Evolutionary conservation across 2,797 vertebrate species (phyloP).

Genomic region (Erethizon dorsatum): DNA sequence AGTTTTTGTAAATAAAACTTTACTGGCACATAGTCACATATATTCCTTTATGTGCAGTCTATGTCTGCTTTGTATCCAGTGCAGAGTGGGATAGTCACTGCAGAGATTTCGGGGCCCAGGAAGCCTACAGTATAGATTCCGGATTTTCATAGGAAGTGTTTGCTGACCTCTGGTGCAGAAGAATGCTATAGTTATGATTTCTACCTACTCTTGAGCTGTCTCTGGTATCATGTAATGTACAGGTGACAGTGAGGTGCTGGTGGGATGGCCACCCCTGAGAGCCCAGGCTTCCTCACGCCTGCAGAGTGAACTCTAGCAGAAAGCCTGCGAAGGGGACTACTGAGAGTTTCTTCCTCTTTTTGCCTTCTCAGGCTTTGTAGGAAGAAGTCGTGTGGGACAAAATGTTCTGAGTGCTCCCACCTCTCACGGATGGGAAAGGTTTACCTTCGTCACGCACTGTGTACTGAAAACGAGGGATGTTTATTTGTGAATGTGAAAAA

Average conservation of each 20-base stretch:
- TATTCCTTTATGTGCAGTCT: neutral
- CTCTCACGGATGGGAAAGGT: neutral
- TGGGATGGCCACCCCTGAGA: fast-evolving
- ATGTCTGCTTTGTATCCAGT: neutral
- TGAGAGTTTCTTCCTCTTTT: neutral
- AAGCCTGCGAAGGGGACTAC: neutral
- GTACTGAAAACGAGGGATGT: constrained; percentile 59
- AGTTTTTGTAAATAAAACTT: constrained; percentile 57
- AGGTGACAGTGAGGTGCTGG: neutral
- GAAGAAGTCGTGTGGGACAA: neutral
- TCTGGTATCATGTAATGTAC: neutral
- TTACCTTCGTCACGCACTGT: neutral
- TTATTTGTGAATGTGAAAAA: constrained; percentile 62
- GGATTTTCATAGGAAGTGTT: neutral
- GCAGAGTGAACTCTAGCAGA: neutral
- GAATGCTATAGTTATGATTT: neutral
- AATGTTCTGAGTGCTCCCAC: neutral
- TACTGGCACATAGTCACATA: neutral
- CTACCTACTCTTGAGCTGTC: neutral
- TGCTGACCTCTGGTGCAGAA: neutral
- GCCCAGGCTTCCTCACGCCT: neutral
- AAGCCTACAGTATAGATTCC: neutral
- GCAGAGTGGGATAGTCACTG: neutral
- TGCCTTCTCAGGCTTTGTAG: constrained; percentile 12
- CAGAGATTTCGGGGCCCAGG: neutral